Conservation (phyloP, 2,797 vertebrate species). For the Vireo griseus region DNA sequence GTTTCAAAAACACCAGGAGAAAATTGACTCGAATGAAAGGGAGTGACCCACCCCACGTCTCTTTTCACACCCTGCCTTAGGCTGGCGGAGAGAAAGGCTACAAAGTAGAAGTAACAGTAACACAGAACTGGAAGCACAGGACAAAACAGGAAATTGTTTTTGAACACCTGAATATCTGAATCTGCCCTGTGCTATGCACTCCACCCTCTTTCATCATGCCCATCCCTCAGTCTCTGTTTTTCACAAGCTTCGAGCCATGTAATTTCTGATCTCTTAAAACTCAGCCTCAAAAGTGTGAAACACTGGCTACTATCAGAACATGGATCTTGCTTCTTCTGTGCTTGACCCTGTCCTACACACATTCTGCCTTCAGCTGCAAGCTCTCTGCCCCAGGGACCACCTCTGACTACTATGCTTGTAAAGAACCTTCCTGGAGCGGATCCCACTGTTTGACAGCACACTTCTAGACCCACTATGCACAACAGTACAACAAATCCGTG, state of each 20-base stretch:
- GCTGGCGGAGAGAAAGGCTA: not conserved
- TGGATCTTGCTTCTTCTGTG: not conserved
- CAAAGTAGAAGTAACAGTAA: not conserved
- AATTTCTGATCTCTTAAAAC: not conserved
- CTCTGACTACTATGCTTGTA: not conserved
- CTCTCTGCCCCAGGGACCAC: not conserved
- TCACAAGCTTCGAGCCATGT: not conserved
- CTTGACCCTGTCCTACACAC: not conserved
- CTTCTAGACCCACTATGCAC: not conserved
- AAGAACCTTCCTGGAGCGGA: not conserved
- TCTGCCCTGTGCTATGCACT: not conserved
- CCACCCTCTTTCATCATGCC: too few species aligned
- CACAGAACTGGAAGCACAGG: not conserved
- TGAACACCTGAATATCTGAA: not conserved
- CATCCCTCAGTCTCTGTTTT: not conserved
- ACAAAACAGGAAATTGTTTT: not conserved
- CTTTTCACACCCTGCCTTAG: rapidly evolving
- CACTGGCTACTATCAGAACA: not conserved
- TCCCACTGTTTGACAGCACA: not conserved
- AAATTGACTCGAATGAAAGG: not conserved
- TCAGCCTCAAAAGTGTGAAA: not conserved
- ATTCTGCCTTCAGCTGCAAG: not conserved
- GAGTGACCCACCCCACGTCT: rapidly evolving
- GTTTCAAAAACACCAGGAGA: not conserved
- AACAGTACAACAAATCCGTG: not conserved